Conservation (phyloP, 2,888 invertebrate species). For the Acheta domesticus region DNA sequence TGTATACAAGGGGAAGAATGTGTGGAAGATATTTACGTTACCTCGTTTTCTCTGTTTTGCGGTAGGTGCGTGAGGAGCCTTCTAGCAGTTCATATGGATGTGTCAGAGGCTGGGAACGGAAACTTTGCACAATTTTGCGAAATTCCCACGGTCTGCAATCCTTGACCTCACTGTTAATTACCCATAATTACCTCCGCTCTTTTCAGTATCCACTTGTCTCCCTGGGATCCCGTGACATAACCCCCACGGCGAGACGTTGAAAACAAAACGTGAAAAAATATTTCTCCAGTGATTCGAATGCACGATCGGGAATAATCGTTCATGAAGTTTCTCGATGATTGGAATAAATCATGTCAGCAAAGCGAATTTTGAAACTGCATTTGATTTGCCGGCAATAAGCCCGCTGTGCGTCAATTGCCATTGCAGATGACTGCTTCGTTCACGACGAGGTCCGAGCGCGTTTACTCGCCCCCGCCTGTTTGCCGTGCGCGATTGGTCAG, state of each 20-base stretch:
- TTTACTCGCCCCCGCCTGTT: not conserved
- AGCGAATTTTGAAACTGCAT: conserved; percentile 7
- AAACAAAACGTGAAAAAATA: not conserved
- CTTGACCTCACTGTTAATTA: not conserved
- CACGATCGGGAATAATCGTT: not conserved
- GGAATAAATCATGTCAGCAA: not conserved
- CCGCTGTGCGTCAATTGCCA: not conserved
- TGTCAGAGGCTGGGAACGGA: conserved; percentile 18
- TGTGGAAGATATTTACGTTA: too few species aligned
- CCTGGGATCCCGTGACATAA: not conserved
- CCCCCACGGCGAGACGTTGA: not conserved
- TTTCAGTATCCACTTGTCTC: not conserved
- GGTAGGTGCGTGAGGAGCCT: too few species aligned
- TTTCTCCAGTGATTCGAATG: not conserved
- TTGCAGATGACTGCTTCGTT: not conserved
- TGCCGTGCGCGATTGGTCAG: conserved; percentile 5
- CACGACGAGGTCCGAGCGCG: not conserved
- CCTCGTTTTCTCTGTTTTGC: too few species aligned
- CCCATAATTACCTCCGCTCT: not conserved
- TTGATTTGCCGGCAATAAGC: conserved; percentile 5
- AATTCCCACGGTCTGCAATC: conserved; percentile 3
- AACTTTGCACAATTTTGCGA: not conserved
- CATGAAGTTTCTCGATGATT: not conserved
- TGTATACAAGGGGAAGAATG: too few species aligned
- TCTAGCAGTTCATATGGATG: not conserved